Percentiles rank a stretch among this genome's conserved stretches.
Conservation (phyloP, 2,888 invertebrate genomes). For the Nemotelus nigrinus region DNA sequence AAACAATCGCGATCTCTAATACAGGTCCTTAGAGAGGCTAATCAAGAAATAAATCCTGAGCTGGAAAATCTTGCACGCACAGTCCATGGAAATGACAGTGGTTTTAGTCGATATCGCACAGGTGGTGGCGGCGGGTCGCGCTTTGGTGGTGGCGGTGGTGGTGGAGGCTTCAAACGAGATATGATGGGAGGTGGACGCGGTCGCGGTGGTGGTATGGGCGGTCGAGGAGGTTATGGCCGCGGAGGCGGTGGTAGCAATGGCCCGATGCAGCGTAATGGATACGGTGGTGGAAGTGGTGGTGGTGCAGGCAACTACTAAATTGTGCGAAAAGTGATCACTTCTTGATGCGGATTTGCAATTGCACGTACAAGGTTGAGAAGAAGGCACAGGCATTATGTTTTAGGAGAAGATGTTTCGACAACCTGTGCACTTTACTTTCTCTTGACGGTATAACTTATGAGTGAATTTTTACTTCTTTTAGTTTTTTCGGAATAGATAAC, state of each 20-base stretch:
- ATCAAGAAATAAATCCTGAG: slow-evolving; percentile 88
- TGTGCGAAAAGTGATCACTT: not conserved
- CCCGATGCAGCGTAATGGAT: slow-evolving; percentile 31
- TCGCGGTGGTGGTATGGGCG: slow-evolving; percentile 46
- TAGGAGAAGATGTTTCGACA: slow-evolving; percentile 1
- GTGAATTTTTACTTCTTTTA: not conserved
- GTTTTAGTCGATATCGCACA: slow-evolving; percentile 51
- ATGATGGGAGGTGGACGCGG: slow-evolving; percentile 49
- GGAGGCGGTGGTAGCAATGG: slow-evolving; percentile 48
- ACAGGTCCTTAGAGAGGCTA: slow-evolving; percentile 87
- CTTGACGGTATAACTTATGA: not conserved
- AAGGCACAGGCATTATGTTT: slow-evolving; percentile 8
- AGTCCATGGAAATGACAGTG: slow-evolving; percentile 57
- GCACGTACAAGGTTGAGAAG: not conserved
- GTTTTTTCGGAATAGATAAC: not conserved
- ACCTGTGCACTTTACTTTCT: not conserved
- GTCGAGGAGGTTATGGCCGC: slow-evolving; percentile 49
- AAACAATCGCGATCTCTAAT: slow-evolving; percentile 89
- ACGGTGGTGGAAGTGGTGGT: not conserved
- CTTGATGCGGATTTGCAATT: not conserved
- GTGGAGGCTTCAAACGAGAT: slow-evolving; percentile 52
- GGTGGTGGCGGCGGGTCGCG: slow-evolving; percentile 63
- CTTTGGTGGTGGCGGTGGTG: slow-evolving; percentile 53
- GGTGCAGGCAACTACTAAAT: not conserved
- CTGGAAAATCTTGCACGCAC: slow-evolving; percentile 79